These are phyloP conservation scores for Andinoacara biseriatus DNA, from an alignment of 2,113 vertebrate species.

Conservation along the genomic window DNA sequence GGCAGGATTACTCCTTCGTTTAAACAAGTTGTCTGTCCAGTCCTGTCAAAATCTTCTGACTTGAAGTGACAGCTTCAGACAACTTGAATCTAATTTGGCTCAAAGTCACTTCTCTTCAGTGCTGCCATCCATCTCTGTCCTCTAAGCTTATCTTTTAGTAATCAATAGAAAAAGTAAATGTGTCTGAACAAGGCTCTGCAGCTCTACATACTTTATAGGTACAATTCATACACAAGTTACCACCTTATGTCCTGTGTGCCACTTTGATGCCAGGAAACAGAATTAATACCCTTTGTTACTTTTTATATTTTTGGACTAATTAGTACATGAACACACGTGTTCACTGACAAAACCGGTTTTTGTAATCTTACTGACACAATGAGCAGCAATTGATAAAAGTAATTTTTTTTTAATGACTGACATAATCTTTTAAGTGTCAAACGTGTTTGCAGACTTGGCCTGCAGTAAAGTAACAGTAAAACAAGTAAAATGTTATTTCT, in stretches of 20 bases:
- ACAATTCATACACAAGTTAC: neutral
- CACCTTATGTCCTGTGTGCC: neutral
- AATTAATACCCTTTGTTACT: neutral
- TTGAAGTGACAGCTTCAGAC: neutral
- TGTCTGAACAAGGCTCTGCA: neutral
- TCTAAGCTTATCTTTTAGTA: neutral
- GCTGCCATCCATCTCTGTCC: constrained; percentile 3
- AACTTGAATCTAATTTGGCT: neutral
- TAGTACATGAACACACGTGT: no score
- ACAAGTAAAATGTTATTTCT: neutral
- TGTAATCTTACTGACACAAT: neutral
- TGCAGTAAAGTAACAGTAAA: neutral
- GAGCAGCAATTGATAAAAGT: neutral
- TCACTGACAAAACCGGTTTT: no score
- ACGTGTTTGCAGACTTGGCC: neutral
- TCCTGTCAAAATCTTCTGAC: neutral
- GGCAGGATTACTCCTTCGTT: neutral
- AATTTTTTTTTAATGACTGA: neutral
- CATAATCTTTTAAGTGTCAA: neutral
- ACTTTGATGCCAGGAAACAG: neutral
- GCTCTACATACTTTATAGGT: neutral
- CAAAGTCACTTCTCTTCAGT: neutral
- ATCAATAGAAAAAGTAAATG: constrained; percentile 2
- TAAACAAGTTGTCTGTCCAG: neutral
- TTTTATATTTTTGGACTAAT: neutral